Percentiles rank a stretch among this genome's conserved stretches.
Evolutionary conservation across 2,113 vertebrate species (phyloP).

Genomic region (Brachirus orientalis): DNA sequence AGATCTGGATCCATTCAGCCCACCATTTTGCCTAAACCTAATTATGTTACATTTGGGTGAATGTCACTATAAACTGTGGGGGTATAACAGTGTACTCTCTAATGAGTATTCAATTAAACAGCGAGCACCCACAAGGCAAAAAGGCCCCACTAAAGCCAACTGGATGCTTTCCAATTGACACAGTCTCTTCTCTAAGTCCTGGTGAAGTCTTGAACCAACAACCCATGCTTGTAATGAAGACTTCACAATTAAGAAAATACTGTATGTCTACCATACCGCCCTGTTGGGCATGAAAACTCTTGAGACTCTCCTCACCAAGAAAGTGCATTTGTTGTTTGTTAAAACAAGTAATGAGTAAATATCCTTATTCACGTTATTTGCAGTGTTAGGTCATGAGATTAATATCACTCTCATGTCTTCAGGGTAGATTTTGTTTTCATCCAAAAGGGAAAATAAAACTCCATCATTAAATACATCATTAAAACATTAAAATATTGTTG

Average conservation of each 20-base stretch:
- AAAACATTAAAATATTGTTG: too few species aligned
- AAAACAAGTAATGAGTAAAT: too few species aligned
- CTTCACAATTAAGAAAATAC: slow-evolving; percentile 4
- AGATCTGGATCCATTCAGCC: slow-evolving; percentile 66
- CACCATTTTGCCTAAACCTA: slow-evolving; percentile 62
- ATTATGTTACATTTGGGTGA: slow-evolving; percentile 71
- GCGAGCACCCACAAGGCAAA: slow-evolving; percentile 71
- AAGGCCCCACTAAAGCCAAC: slow-evolving; percentile 49
- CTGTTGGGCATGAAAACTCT: not conserved
- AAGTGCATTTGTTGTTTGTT: too few species aligned
- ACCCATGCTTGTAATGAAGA: not conserved
- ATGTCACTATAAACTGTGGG: slow-evolving; percentile 75
- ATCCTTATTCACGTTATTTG: too few species aligned
- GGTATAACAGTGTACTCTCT: slow-evolving; percentile 70
- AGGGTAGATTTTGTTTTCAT: too few species aligned
- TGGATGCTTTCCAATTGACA: slow-evolving; percentile 55
- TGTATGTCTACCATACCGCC: slow-evolving; percentile 1
- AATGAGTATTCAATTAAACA: slow-evolving; percentile 77
- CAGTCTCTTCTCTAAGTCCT: slow-evolving; percentile 38
- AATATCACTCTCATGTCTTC: too few species aligned
- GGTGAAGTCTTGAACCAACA: slow-evolving; percentile 44
- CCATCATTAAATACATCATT: too few species aligned
- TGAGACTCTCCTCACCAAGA: too few species aligned
- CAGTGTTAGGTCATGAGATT: too few species aligned
- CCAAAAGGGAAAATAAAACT: too few species aligned